Base-by-base conservation (phyloP, 1,140 invertebrate species). In the Panulirus ornatus region DNA sequence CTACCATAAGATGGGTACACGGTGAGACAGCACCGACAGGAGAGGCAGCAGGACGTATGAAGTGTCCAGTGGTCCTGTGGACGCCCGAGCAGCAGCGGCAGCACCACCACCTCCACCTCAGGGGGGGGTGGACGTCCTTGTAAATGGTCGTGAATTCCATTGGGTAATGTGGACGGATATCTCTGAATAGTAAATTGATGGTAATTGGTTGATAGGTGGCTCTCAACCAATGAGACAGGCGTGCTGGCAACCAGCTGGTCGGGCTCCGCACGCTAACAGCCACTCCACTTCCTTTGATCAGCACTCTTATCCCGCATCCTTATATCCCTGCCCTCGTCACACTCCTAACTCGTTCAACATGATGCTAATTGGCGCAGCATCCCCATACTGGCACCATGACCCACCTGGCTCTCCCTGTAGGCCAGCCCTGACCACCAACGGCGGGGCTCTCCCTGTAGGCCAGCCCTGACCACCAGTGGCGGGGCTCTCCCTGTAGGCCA, bases 171-270 rank as follows among this genome's bases (percentile, higher is more conserved):
- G 54, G 54, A 58, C 54, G 54, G 54, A 58, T 58, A 22, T 22
- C 54, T 58, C 54, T 58, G 54, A 58, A 1, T 58, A 3, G 54
- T 19, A 58, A 22, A 58, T 58, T 58, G 54, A 22, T 58, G 54
- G 54, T 58, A 58, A 58, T 58, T 58, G 54, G 54, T 58, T 58
- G 54, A 58, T 58, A 22, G 54, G 54, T 58, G 54, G 54, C 11
- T 14, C 14, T 58, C 14, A 22, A 22, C 54, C 54, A 58, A 58
- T 58, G 14, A 58, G 11, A 14, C 54, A 58, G 14, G 54, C 54
- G 54, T 22, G 16, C 11, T 22, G 44, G 44, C 54, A 58, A 58
- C 54, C 54, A 58, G 54, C 54, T 58, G 54, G 54, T 58, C 14
- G 19, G 22, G 54, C 19, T 14, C 14, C 3, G 54, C 19, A 58